Conservation (phyloP, 2,797 vertebrate genomes). For the Eutrigla gurnardus region DNA sequence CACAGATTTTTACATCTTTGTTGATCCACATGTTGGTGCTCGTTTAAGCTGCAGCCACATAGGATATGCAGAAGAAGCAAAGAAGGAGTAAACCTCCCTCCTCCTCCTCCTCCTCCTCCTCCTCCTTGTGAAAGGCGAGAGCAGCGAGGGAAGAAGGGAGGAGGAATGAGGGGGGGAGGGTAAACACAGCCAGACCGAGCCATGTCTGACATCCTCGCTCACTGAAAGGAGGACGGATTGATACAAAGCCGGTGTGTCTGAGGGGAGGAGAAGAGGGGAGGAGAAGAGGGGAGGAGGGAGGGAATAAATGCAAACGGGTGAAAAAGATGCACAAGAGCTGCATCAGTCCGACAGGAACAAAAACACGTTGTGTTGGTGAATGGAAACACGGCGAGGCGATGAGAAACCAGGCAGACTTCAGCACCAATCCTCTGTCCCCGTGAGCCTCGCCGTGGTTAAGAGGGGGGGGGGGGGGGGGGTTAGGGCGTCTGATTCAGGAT, state of each 20-base stretch:
- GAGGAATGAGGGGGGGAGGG: slow-evolving; percentile 78
- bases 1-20: slow-evolving; percentile 5
- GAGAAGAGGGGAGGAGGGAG: slow-evolving; percentile 53
- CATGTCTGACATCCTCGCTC: slow-evolving; percentile 79
- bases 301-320: slow-evolving; percentile 56
- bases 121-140: slow-evolving; percentile 58
- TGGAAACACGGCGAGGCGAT: slow-evolving; percentile 70
- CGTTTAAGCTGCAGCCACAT: slow-evolving; percentile 45
- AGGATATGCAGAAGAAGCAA: slow-evolving; percentile 29
- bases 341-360: slow-evolving; percentile 75
- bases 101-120: slow-evolving; percentile 34
- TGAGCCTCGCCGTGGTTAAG: slow-evolving; percentile 70
- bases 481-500: slow-evolving; percentile 65
- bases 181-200: slow-evolving; percentile 79
- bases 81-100: slow-evolving; percentile 27
- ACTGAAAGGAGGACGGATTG: slow-evolving; percentile 72
- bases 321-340: slow-evolving; percentile 73
- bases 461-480: slow-evolving; percentile 45
- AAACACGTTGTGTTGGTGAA: slow-evolving; percentile 78
- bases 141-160: slow-evolving; percentile 60
- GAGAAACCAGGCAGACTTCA: slow-evolving; percentile 76
- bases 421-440: slow-evolving; percentile 58
- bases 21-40: slow-evolving; percentile 19
- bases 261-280: slow-evolving; percentile 52
- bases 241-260: slow-evolving; percentile 59